Evolutionary conservation across 2,888 invertebrate species (phyloP).

Genomic region (Dinocampus coccinellae): DNA sequence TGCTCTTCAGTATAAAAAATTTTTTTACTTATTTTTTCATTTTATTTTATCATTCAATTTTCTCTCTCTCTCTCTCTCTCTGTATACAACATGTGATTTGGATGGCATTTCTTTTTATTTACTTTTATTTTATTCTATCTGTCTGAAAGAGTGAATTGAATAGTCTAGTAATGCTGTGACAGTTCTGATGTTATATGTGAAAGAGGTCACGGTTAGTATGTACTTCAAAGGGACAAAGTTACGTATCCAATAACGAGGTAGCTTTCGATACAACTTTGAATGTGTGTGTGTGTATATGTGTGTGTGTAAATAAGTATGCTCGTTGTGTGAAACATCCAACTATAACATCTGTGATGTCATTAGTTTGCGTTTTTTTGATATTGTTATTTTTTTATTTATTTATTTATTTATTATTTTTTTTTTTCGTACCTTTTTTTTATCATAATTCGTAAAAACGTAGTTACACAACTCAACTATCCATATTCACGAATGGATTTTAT

Average conservation of each 20-base stretch:
- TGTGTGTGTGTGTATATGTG: neutral
- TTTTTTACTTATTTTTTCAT: too few relatives aligned
- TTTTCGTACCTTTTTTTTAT: too few relatives aligned
- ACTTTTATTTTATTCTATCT: neutral
- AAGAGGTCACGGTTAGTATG: constrained; percentile 33
- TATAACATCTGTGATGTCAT: neutral
- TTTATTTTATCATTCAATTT: too few relatives aligned
- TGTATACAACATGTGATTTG: too few relatives aligned
- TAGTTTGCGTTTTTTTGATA: neutral
- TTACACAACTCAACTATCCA: neutral
- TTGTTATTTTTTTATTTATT: neutral
- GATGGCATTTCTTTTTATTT: neutral
- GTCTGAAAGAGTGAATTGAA: constrained; percentile 24
- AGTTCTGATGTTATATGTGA: constrained; percentile 12
- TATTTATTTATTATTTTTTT: too few relatives aligned
- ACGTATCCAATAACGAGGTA: constrained; percentile 36
- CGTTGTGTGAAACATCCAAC: neutral
- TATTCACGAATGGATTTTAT: too few relatives aligned
- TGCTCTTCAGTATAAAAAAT: too few relatives aligned
- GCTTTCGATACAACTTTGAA: constrained; percentile 4
- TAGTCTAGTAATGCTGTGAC: constrained; percentile 18
- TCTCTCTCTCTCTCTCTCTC: too few relatives aligned
- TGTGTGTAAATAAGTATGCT: neutral
- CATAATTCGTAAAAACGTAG: too few relatives aligned
- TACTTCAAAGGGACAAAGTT: constrained; percentile 38